Conservation (phyloP, 1,140 invertebrate genomes). For the Drosophila chauvacae region DNA sequence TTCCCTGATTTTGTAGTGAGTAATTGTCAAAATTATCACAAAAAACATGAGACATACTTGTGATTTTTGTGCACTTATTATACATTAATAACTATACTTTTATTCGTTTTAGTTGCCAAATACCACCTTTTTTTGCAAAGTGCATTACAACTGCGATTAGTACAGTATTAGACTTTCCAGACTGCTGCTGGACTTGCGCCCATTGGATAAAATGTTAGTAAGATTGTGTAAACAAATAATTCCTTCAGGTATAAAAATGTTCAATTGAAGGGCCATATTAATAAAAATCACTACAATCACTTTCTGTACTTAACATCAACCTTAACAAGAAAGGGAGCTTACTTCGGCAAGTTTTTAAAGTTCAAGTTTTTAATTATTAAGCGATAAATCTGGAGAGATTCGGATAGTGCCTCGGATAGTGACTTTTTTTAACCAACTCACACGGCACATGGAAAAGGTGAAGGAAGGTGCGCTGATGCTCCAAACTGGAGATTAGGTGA, state of each 20-base stretch:
- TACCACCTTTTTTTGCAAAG: rapidly evolving
- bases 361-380: background rate
- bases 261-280: too few relatives aligned
- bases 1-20: background rate
- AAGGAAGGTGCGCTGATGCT: conserved; percentile 71
- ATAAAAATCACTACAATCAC: too few relatives aligned
- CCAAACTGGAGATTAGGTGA: conserved; percentile 67
- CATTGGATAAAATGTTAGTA: too few relatives aligned
- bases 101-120: background rate
- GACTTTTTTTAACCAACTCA: conserved; percentile 43
- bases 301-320: too few relatives aligned
- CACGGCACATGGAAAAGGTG: conserved; percentile 81
- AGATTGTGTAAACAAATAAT: too few relatives aligned
- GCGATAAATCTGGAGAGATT: background rate
- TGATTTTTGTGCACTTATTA: background rate
- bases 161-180: background rate
- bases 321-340: too few relatives aligned
- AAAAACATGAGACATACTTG: background rate
- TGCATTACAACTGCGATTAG: rapidly evolving
- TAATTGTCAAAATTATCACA: background rate
- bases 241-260: too few relatives aligned
- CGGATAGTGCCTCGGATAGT: background rate
- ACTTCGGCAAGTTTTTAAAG: too few relatives aligned
- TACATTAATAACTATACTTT: background rate
- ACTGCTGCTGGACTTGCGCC: background rate